phyloP scores from a whole-genome alignment of 92 coral and sea anemone species.

The Siderastrea radians region DNA sequence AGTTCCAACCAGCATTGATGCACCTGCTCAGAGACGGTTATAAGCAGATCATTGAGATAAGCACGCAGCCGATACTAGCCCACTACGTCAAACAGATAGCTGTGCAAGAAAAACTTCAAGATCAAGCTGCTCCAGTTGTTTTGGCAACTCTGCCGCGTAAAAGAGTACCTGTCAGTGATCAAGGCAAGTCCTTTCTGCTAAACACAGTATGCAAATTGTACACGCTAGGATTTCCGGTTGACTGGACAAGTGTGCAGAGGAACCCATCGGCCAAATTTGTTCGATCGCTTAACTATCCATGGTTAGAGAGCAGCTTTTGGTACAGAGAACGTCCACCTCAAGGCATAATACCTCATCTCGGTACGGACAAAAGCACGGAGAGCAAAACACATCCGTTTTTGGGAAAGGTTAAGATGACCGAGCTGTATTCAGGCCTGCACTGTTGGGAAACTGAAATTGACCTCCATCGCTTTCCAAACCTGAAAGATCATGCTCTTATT shows the following conservation, averaged over 20 bases:
- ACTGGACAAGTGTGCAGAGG: slow-evolving; percentile 74
- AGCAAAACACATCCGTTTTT: slow-evolving; percentile 72
- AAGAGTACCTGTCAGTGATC: slow-evolving; percentile 57
- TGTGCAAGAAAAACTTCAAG: slow-evolving; percentile 22
- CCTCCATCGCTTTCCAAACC: slow-evolving; percentile 71
- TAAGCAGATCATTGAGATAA: slow-evolving; percentile 74
- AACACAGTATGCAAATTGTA: slow-evolving; percentile 80
- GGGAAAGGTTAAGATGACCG: slow-evolving; percentile 57
- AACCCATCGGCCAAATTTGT: slow-evolving; percentile 64
- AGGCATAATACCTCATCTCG: slow-evolving; percentile 17
- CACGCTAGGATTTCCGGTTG: slow-evolving; percentile 75
- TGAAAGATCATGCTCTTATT: slow-evolving; percentile 84
- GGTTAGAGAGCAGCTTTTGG: slow-evolving; percentile 86
- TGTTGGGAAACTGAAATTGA: slow-evolving; percentile 93
- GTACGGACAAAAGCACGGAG: not conserved
- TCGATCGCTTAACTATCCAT: slow-evolving; percentile 84
- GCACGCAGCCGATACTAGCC: slow-evolving; percentile 78
- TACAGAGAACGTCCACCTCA: slow-evolving; percentile 66
- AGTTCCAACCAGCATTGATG: slow-evolving; percentile 73
- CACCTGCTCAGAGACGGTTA: slow-evolving; percentile 77
- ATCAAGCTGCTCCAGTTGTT: slow-evolving; percentile 25
- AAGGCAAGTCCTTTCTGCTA: slow-evolving; percentile 77
- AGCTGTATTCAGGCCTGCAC: slow-evolving; percentile 79
- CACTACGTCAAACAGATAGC: slow-evolving; percentile 77
- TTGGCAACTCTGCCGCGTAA: slow-evolving; percentile 80